phyloP scores from a whole-genome alignment of 2,888 invertebrate genomes.

The Cephus spinipes region DNA sequence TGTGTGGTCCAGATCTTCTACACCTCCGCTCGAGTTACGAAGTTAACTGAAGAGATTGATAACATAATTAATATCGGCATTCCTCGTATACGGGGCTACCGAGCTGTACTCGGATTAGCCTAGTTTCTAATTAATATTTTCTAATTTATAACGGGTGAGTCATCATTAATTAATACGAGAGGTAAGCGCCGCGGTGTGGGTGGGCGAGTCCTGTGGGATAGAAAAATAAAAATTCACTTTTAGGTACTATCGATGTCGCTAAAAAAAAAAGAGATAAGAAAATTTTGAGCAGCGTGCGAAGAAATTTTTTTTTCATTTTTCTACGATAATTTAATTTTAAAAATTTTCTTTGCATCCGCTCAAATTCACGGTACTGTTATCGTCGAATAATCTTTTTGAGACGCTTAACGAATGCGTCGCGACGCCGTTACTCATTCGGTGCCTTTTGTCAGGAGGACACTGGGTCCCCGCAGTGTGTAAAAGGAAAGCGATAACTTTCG shows the following conservation, averaged over 20 bases:
- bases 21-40: slow-evolving; percentile 16
- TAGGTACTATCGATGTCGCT: not conserved
- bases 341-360: not conserved
- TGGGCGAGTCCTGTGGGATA: not conserved
- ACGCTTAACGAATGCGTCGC: not conserved
- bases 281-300: not conserved
- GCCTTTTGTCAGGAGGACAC: not conserved
- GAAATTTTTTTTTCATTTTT: not conserved
- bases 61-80: slow-evolving; percentile 21
- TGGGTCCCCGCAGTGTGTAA: not conserved
- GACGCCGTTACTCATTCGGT: not conserved
- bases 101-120: slow-evolving; percentile 20
- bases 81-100: slow-evolving; percentile 8
- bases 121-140: slow-evolving; percentile 24
- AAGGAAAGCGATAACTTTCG: slow-evolving; percentile 2
- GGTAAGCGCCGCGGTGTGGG: not conserved
- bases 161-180: slow-evolving; percentile 13
- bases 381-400: not conserved
- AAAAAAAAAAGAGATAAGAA: not conserved
- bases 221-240: not conserved
- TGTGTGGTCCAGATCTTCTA: slow-evolving; percentile 5
- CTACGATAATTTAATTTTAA: too few species aligned
- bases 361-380: not conserved
- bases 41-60: slow-evolving; percentile 14
- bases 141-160: slow-evolving; percentile 20